Evolutionary conservation across 30 jellyfish, hydroid and myxozoan genomes (phyloP).

Genomic region (Chrysaora quinquecirrha): DNA sequence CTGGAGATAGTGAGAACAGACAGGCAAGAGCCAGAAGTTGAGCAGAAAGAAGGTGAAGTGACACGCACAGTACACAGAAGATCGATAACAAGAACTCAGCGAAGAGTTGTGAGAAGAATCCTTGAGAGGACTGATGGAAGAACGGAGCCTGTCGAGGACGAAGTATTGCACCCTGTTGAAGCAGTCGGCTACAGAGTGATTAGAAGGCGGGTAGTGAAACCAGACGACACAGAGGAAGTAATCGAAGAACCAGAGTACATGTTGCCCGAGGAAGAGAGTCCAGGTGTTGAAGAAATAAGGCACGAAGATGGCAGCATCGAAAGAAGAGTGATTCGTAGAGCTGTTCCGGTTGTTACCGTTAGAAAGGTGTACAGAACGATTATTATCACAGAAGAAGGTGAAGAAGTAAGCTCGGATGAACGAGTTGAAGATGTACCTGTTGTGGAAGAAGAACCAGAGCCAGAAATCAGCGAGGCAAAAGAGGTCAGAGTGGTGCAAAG

Average conservation of each 20-base stretch:
- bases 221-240: conserved; percentile 16
- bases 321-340: conserved; percentile 75
- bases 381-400: conserved; percentile 46
- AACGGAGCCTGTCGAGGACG: conserved; percentile 47
- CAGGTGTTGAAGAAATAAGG: conserved; percentile 51
- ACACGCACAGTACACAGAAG: conserved; percentile 75
- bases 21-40: conserved; percentile 67
- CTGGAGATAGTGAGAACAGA: conserved; percentile 67
- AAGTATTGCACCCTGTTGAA: background rate
- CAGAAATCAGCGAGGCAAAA: background rate
- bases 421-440: background rate
- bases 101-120: conserved; percentile 72
- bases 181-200: background rate
- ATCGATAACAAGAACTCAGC: conserved; percentile 66
- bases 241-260: conserved; percentile 60
- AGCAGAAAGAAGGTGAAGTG: conserved; percentile 64
- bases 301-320: conserved; percentile 47
- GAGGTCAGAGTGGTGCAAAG: background rate
- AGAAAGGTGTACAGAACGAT: conserved; percentile 80
- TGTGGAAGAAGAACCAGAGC: background rate
- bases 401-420: background rate
- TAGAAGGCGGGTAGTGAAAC: background rate
- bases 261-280: conserved; percentile 62
- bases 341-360: conserved; percentile 85
- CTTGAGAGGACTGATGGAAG: conserved; percentile 43